Conservation (phyloP, 2,888 invertebrate species). For the Tholera decimalis region DNA sequence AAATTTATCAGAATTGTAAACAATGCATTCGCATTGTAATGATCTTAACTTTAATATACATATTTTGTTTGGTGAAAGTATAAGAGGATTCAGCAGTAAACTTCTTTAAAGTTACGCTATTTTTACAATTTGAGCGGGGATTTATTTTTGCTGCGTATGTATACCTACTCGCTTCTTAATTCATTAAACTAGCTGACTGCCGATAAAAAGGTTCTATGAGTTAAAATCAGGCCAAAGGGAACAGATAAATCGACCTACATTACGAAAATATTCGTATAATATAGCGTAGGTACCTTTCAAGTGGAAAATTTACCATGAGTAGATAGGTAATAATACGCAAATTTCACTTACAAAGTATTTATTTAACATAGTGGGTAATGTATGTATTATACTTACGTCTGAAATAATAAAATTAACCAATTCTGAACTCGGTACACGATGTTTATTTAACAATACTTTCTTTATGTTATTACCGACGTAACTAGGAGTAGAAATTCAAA, state of each 20-base stretch:
- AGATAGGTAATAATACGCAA: not conserved
- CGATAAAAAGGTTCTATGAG: not conserved
- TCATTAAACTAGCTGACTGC: not conserved
- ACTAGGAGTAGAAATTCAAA: slow-evolving; percentile 19
- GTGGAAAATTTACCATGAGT: not conserved
- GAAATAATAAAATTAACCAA: slow-evolving; percentile 8
- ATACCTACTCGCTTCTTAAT: too few relatives aligned
- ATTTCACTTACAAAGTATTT: not conserved
- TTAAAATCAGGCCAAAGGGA: not conserved
- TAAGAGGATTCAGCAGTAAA: too few relatives aligned
- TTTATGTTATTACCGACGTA: slow-evolving; percentile 8
- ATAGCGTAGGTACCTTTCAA: not conserved
- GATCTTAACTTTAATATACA: too few relatives aligned
- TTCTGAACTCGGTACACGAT: not conserved
- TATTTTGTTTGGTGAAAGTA: too few relatives aligned
- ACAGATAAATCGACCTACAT: not conserved
- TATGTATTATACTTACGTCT: slow-evolving; percentile 5
- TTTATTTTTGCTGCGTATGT: too few relatives aligned
- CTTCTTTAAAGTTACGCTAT: too few relatives aligned
- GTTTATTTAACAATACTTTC: slow-evolving; percentile 7
- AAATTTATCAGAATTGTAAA: too few relatives aligned
- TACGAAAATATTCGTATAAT: not conserved
- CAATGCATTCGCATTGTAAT: too few relatives aligned
- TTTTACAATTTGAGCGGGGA: too few relatives aligned
- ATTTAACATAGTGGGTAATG: not conserved